phyloP scores from a whole-genome alignment of 2,113 vertebrate species.

The Cyprinodon tularosa region DNA sequence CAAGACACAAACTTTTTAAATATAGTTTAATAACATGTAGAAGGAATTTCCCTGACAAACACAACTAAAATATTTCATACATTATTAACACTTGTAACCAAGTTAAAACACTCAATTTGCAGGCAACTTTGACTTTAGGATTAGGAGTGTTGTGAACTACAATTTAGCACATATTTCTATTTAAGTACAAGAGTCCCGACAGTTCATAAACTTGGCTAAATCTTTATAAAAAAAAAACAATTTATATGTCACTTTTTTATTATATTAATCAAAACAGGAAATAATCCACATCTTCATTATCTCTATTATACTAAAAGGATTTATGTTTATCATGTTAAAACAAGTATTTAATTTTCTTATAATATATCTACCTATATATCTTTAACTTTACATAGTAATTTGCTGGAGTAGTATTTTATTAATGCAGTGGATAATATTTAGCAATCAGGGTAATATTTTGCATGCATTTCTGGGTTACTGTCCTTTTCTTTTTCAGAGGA shows the following conservation, averaged over 20 bases:
- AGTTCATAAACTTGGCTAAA: too few species aligned
- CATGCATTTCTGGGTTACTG: background rate
- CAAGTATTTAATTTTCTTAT: background rate
- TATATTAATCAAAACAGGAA: too few species aligned
- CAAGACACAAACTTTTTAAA: background rate
- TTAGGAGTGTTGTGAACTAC: background rate
- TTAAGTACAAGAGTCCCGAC: too few species aligned
- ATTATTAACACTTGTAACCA: background rate
- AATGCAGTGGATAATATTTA: background rate
- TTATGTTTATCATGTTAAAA: background rate
- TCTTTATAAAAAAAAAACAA: too few species aligned
- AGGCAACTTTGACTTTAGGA: background rate
- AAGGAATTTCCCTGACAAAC: background rate
- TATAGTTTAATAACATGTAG: background rate
- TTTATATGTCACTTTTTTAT: too few species aligned
- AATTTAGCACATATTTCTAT: too few species aligned
- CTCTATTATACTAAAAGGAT: too few species aligned
- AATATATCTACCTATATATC: background rate
- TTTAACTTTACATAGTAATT: background rate
- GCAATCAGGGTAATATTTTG: background rate
- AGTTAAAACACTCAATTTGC: background rate
- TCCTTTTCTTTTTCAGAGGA: background rate
- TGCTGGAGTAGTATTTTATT: background rate
- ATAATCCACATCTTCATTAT: too few species aligned
- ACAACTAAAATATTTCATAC: background rate